phyloP scores from a whole-genome alignment of 2,888 invertebrate species.

The Axea sp. region DNA sequence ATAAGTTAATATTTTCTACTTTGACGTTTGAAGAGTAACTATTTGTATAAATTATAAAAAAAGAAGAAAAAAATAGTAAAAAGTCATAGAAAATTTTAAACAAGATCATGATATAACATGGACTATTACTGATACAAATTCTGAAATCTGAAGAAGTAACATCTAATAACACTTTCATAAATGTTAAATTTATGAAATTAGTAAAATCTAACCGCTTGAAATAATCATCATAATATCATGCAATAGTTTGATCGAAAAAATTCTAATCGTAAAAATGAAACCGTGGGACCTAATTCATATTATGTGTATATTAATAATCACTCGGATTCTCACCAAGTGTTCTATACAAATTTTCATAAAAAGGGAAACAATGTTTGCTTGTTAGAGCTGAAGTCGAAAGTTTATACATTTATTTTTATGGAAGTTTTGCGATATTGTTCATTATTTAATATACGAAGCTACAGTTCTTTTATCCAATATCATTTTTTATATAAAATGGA shows the following conservation, averaged over 20 bases:
- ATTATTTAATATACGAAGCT: neutral
- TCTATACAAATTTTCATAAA: constrained; percentile 53
- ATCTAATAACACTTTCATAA: constrained; percentile 38
- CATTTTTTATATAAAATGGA: constrained; percentile 1
- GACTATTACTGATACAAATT: constrained; percentile 46
- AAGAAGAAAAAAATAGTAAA: no score
- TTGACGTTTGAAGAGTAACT: constrained; percentile 18
- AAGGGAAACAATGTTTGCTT: constrained; percentile 23
- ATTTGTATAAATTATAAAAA: constrained; percentile 6
- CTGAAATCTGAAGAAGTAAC: constrained; percentile 15
- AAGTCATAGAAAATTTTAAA: neutral
- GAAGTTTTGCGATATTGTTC: constrained; percentile 2
- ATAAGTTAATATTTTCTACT: constrained; percentile 34
- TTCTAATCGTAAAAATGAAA: constrained; percentile 48
- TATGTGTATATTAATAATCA: constrained; percentile 51
- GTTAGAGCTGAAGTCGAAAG: constrained; percentile 13
- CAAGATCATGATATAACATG: neutral
- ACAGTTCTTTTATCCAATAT: neutral
- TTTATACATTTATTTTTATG: constrained; percentile 14
- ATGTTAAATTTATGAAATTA: no score
- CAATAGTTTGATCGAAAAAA: constrained; percentile 38
- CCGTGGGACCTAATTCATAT: constrained; percentile 56
- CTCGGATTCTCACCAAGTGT: constrained; percentile 53
- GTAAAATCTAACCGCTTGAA: constrained; percentile 28
- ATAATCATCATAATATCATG: constrained; percentile 24